Percentiles rank a stretch among this genome's conserved stretches.
These are phyloP conservation scores for Machimus atricapillus DNA, from an alignment of 2,888 invertebrate genomes.

Conservation along the genomic window DNA sequence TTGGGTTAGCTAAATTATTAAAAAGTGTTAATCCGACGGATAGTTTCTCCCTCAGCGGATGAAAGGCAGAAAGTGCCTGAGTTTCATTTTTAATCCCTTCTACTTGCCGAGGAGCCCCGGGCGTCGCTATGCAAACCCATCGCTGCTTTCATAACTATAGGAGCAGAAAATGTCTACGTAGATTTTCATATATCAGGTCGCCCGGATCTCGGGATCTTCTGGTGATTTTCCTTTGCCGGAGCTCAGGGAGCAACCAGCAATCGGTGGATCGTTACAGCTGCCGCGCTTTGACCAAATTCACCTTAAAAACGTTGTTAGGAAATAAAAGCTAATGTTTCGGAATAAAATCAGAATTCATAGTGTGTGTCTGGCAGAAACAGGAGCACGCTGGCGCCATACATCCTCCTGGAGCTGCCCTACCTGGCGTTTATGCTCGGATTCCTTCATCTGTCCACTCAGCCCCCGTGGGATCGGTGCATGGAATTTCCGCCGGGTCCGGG, in stretches of 20 bases:
- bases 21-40: background rate
- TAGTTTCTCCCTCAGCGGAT: background rate
- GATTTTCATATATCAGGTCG: background rate
- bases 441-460: constrained; percentile 17
- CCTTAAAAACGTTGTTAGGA: constrained; percentile 47
- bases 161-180: background rate
- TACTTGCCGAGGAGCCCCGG: background rate
- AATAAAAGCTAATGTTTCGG: constrained; percentile 48
- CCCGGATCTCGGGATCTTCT: background rate
- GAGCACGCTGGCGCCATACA: constrained; percentile 44
- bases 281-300: constrained; percentile 46
- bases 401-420: constrained; percentile 35
- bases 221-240: background rate
- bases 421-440: constrained; percentile 40
- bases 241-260: background rate
- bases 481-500: constrained; percentile 22
- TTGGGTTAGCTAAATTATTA: background rate
- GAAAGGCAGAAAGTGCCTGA: background rate
- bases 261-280: constrained; percentile 42
- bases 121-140: background rate
- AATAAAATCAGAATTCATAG: constrained; percentile 48
- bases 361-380: constrained; percentile 45
- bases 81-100: background rate
- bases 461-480: background rate
- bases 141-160: background rate